Evolutionary conservation across 2,797 vertebrate species (phyloP).

Genomic region (Loriculus beryllinus): DNA sequence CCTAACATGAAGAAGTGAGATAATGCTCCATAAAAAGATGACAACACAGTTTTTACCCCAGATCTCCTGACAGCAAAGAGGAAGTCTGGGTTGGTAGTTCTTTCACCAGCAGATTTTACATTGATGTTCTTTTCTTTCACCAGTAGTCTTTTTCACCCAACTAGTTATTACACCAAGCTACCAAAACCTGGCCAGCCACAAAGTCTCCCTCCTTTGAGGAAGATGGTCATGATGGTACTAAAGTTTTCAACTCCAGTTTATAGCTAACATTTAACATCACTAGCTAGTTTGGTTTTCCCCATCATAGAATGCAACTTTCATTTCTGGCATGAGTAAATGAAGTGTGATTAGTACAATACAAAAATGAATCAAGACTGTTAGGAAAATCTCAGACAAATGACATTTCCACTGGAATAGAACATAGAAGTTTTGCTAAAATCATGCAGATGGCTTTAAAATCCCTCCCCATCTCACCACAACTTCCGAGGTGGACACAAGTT

Average conservation of each 20-base stretch:
- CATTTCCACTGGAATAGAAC: not conserved
- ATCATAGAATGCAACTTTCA: not conserved
- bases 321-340: not conserved
- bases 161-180: not conserved
- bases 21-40: not conserved
- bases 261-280: not conserved
- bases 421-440: not conserved
- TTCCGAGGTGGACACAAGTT: slow-evolving; percentile 88
- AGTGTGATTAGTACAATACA: not conserved
- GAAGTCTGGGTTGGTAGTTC: not conserved
- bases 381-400: not conserved
- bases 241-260: not conserved
- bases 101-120: not conserved
- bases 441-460: not conserved
- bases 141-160: not conserved
- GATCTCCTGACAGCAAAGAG: not conserved
- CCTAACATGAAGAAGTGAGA: not conserved
- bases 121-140: not conserved
- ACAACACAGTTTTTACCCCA: not conserved
- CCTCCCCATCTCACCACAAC: slow-evolving; percentile 75
- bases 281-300: not conserved
- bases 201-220: not conserved
- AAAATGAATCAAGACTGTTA: not conserved
- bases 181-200: not conserved
- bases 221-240: not conserved